A percentile compares a stretch with the other conserved stretches of the same genome.
These are phyloP conservation scores for Coboldia fuscipes DNA, from an alignment of 1,140 invertebrate species.

Conservation along the genomic window DNA sequence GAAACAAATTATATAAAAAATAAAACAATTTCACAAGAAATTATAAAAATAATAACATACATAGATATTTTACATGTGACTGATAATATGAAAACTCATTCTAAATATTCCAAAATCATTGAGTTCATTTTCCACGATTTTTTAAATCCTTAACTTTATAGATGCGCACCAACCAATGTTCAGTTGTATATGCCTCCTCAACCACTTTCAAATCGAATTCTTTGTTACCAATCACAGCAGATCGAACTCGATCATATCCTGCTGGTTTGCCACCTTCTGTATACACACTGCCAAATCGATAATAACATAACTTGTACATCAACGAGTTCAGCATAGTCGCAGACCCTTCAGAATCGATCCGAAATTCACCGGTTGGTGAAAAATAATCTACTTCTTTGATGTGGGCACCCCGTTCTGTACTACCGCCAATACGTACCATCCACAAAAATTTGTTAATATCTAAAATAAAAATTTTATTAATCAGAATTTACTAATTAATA, in stretches of 20 bases:
- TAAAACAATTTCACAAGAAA: no score
- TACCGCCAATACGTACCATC: conserved; percentile 97
- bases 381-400: conserved; percentile 96
- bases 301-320: conserved; percentile 96
- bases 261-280: conserved; percentile 82
- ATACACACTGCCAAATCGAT: conserved; percentile 75
- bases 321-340: conserved; percentile 71
- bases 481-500: neutral
- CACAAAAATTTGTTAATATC: conserved; percentile 97
- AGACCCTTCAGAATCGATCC: conserved; percentile 80
- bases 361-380: conserved; percentile 79
- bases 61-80: no score
- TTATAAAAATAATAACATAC: no score
- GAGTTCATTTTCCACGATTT: conserved; percentile 47
- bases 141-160: conserved; percentile 84
- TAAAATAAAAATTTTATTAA: conserved; percentile 16
- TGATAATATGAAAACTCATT: no score
- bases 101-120: neutral
- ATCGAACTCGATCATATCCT: conserved; percentile 75
- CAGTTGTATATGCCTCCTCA: conserved; percentile 87
- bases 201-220: conserved; percentile 82
- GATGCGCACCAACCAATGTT: conserved; percentile 88
- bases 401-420: conserved; percentile 80
- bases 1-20: no score
- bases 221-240: conserved; percentile 87